Conservation (phyloP, 2,888 invertebrate genomes). For the Ectemnius cavifrons region DNA sequence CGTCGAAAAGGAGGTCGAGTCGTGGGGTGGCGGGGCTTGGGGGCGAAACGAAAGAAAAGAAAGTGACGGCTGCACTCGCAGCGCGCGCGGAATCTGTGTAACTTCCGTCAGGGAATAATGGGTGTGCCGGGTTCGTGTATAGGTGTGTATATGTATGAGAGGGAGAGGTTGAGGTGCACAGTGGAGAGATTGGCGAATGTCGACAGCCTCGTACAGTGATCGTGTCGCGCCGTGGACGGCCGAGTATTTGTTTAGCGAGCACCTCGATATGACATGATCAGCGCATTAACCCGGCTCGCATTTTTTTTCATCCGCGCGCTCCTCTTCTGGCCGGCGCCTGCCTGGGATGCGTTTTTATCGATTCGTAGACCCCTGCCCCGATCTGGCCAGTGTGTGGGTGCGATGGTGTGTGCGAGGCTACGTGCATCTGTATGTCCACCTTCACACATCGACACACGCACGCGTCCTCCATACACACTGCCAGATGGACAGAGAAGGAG, state of each 20-base stretch:
- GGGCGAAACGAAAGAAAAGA: slow-evolving; percentile 10
- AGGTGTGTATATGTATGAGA: slow-evolving; percentile 1
- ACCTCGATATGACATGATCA: slow-evolving; percentile 77
- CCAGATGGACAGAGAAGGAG: slow-evolving; percentile 30
- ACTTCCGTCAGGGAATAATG: slow-evolving; percentile 5
- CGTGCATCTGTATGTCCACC: slow-evolving; percentile 65
- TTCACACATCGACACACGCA: slow-evolving; percentile 44
- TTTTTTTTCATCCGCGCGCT: slow-evolving; percentile 71
- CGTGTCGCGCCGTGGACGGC: slow-evolving; percentile 48
- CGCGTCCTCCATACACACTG: slow-evolving; percentile 10
- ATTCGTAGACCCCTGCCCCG: slow-evolving; percentile 76
- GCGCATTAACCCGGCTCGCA: slow-evolving; percentile 76
- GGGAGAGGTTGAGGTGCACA: not conserved
- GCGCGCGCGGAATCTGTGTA: not conserved
- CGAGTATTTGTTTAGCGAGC: slow-evolving; percentile 74
- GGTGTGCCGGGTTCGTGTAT: not conserved
- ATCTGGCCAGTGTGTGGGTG: slow-evolving; percentile 54
- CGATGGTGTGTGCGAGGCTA: too few relatives aligned
- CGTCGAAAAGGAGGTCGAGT: slow-evolving; percentile 14
- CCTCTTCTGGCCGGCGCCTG: slow-evolving; percentile 74
- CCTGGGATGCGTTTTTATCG: slow-evolving; percentile 79
- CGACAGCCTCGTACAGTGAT: slow-evolving; percentile 59
- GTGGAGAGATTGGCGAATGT: slow-evolving; percentile 41
- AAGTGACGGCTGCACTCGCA: slow-evolving; percentile 6
- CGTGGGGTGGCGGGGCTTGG: slow-evolving; percentile 9